A percentile compares a stretch with the other conserved stretches of the same genome.
Evolutionary conservation across 2,888 invertebrate genomes (phyloP).

Genomic region (Oeneis ivallda): DNA sequence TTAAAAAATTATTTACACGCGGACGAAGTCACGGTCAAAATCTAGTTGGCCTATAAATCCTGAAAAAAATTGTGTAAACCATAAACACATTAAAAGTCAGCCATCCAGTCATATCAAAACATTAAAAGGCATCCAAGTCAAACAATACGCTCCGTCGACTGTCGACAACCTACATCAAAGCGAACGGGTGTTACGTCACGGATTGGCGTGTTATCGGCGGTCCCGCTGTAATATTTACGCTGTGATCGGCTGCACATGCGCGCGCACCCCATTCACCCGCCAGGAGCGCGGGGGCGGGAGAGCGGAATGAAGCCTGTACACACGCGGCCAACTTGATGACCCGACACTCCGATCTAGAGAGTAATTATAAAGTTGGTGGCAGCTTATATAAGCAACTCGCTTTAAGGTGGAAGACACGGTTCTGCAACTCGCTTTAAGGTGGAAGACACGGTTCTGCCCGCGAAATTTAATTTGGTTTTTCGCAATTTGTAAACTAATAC

Average conservation of each 20-base stretch:
- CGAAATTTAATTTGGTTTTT: too few relatives aligned
- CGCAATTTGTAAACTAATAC: too few relatives aligned
- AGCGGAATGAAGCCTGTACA: conserved; percentile 1
- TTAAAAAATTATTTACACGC: too few relatives aligned
- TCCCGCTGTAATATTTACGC: conserved; percentile 41
- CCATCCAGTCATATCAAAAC: not conserved
- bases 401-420: too few relatives aligned
- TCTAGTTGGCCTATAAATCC: not conserved
- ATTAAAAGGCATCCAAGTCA: not conserved
- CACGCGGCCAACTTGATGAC: not conserved
- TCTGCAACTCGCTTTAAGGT: too few relatives aligned
- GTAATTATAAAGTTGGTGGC: too few relatives aligned
- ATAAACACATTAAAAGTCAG: too few relatives aligned
- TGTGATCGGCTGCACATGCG: conserved; percentile 52
- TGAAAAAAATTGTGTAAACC: not conserved
- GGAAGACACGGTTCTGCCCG: too few relatives aligned
- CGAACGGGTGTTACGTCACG: conserved; percentile 31
- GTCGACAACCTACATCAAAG: conserved; percentile 14
- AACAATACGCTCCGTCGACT: conserved; percentile 14
- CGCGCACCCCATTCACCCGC: conserved; percentile 67
- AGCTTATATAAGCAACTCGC: too few relatives aligned
- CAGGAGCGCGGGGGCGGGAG: conserved; percentile 25
- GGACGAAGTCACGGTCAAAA: too few relatives aligned
- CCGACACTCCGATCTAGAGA: too few relatives aligned
- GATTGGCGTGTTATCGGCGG: conserved; percentile 35